A percentile compares a stretch with the other conserved stretches of the same genome.
These are phyloP conservation scores for Ischnus inquisitorius DNA, from an alignment of 2,888 invertebrate species.

Conservation along the genomic window DNA sequence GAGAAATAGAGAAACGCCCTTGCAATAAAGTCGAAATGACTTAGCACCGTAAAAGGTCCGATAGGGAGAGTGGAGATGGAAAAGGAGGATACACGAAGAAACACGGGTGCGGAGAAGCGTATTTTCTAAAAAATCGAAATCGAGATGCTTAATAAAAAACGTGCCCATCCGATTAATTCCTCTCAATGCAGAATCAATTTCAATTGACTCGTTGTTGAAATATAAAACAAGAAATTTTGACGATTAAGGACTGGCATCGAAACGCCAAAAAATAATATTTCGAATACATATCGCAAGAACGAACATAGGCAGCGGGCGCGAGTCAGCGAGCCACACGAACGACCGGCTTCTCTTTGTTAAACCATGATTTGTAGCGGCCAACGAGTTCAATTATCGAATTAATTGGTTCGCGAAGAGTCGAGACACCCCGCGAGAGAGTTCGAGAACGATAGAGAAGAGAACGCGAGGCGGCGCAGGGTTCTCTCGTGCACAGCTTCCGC, in stretches of 20 bases:
- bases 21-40: conserved; percentile 83
- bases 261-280: background rate
- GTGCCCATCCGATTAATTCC: background rate
- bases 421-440: conserved; percentile 16
- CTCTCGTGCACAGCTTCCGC: conserved; percentile 10
- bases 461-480: conserved; percentile 1
- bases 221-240: background rate
- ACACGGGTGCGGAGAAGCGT: background rate
- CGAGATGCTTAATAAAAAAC: background rate
- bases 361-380: conserved; percentile 68
- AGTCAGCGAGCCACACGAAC: background rate
- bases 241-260: background rate
- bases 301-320: background rate
- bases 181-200: background rate
- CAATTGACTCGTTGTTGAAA: background rate
- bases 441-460: conserved; percentile 21
- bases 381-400: conserved; percentile 73
- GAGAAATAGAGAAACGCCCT: conserved; percentile 74
- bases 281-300: background rate
- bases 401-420: conserved; percentile 71
- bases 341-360: conserved; percentile 64
- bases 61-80: conserved; percentile 46
- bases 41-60: conserved; percentile 71
- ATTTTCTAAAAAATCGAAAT: background rate
- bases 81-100: background rate